Percentiles rank a stretch among this genome's conserved stretches.
Evolutionary conservation across 2,797 vertebrate genomes (phyloP).

Genomic region (Anguilla obscura): DNA sequence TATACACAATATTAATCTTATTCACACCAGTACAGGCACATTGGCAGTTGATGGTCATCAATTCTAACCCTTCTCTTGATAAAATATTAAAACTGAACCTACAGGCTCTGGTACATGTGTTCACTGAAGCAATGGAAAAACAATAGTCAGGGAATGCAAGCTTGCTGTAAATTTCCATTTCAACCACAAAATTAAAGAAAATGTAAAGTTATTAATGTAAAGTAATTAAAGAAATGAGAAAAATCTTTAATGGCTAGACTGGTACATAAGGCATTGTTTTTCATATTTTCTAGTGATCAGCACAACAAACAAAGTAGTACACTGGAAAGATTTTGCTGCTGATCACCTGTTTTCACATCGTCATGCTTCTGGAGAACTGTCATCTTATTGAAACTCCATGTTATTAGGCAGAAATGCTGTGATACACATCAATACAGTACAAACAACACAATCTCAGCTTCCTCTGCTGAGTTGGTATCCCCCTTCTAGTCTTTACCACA

Average conservation of each 20-base stretch:
- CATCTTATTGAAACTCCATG: background rate
- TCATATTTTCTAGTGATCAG: background rate
- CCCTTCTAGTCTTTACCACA: background rate
- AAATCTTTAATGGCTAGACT: background rate
- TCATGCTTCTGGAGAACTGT: background rate
- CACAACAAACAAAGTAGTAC: background rate
- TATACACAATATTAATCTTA: too few species aligned
- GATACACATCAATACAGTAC: background rate
- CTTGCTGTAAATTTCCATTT: background rate
- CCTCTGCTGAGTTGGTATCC: background rate
- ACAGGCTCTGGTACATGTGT: background rate
- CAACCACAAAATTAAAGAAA: background rate
- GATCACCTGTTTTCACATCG: background rate
- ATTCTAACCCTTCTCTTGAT: constrained; percentile 23
- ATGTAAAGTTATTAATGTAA: background rate
- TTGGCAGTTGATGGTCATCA: constrained; percentile 15
- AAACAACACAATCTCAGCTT: background rate
- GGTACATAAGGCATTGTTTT: background rate
- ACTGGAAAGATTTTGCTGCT: background rate
- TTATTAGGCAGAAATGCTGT: background rate
- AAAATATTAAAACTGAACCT: constrained; percentile 29
- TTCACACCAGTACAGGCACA: background rate
- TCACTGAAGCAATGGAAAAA: background rate
- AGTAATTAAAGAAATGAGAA: background rate
- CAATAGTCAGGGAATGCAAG: background rate